These are phyloP conservation scores for Mactromeris polynyma DNA, from an alignment of 2,888 invertebrate species.

Conservation along the genomic window DNA sequence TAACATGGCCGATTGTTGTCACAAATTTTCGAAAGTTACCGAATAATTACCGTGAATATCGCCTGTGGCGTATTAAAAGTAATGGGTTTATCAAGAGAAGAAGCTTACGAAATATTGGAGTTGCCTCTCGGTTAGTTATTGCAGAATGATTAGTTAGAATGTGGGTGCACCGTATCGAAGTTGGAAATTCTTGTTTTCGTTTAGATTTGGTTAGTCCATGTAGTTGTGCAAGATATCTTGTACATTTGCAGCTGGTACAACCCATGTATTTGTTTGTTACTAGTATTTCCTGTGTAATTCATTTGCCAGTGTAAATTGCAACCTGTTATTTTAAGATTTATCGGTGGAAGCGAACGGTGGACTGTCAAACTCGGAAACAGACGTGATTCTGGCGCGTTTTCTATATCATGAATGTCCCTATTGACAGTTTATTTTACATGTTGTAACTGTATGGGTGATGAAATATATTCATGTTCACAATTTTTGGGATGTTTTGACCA, in stretches of 20 bases:
- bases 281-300: not conserved
- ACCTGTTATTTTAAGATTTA: not conserved
- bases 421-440: too few species aligned
- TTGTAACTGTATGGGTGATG: too few species aligned
- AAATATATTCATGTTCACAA: too few species aligned
- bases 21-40: conserved; percentile 21
- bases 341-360: not conserved
- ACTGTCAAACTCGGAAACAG: not conserved
- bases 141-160: not conserved
- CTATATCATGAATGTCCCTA: too few species aligned
- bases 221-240: not conserved
- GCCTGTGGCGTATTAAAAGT: conserved; percentile 2
- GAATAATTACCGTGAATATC: conserved; percentile 13
- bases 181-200: conserved; percentile 12
- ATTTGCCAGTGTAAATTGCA: not conserved
- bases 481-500: too few species aligned
- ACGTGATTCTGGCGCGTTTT: conserved; percentile 12
- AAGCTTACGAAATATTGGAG: conserved; percentile 81
- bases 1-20: conserved; percentile 58
- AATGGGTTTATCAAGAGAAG: conserved; percentile 81
- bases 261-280: not conserved
- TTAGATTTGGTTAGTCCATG: not conserved
- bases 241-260: not conserved
- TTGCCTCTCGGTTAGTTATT: conserved; percentile 79
- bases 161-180: not conserved